Evolutionary conservation across 1,140 invertebrate species (phyloP).

Genomic region (Lordiphosa collinella): DNA sequence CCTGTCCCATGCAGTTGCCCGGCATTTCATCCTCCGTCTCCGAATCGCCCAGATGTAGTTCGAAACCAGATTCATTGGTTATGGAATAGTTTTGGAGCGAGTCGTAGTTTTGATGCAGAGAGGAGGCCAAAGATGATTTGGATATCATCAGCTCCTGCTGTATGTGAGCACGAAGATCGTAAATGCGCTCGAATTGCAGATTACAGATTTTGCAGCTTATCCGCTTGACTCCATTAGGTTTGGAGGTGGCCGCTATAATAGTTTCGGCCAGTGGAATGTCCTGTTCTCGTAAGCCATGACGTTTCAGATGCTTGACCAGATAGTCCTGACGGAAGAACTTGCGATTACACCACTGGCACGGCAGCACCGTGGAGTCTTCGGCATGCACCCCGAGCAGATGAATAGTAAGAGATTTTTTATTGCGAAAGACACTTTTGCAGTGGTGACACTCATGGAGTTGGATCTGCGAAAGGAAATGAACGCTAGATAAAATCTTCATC

Average conservation of each 20-base stretch:
- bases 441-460: constrained; percentile 79
- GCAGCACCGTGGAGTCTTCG: constrained; percentile 75
- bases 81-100: constrained; percentile 68
- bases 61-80: constrained; percentile 64
- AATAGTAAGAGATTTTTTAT: constrained; percentile 80
- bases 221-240: constrained; percentile 58
- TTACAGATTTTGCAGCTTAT: constrained; percentile 68
- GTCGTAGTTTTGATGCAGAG: constrained; percentile 41
- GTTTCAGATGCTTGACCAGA: constrained; percentile 61
- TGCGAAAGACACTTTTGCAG: constrained; percentile 80
- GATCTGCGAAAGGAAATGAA: constrained; percentile 26
- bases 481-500: neutral
- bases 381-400: constrained; percentile 80
- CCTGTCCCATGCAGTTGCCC: too few relatives aligned
- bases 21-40: constrained; percentile 61
- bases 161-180: constrained; percentile 53
- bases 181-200: constrained; percentile 48
- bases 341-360: constrained; percentile 81
- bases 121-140: constrained; percentile 14
- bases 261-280: constrained; percentile 64
- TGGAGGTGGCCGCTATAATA: constrained; percentile 52
- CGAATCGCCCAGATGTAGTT: constrained; percentile 63
- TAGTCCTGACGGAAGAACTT: constrained; percentile 81
- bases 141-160: constrained; percentile 51
- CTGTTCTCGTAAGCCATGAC: constrained; percentile 56